Evolutionary conservation across 2,113 vertebrate genomes (phyloP).

Genomic region (Notechis scutatus): DNA sequence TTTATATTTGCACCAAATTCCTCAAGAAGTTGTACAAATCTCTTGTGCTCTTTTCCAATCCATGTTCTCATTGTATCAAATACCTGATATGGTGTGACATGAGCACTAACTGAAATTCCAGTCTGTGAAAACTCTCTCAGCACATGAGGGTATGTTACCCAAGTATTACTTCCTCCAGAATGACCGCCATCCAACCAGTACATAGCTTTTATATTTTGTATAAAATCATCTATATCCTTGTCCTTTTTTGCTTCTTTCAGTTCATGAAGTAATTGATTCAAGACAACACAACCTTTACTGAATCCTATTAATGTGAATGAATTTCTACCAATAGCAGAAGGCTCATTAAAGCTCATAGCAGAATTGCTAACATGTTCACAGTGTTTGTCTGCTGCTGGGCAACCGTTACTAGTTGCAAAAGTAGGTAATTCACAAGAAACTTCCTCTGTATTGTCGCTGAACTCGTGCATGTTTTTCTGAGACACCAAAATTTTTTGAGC

Average conservation of each 20-base stretch:
- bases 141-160: slow-evolving; percentile 84
- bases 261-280: slow-evolving; percentile 94
- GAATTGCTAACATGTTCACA: slow-evolving; percentile 57
- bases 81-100: slow-evolving; percentile 95
- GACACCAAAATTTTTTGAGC: slow-evolving; percentile 70
- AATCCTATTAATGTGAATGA: slow-evolving; percentile 89
- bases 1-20: slow-evolving; percentile 79
- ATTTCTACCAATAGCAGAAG: slow-evolving; percentile 60
- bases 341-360: slow-evolving; percentile 50
- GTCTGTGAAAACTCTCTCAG: slow-evolving; percentile 82
- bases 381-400: slow-evolving; percentile 62
- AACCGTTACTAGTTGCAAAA: slow-evolving; percentile 65
- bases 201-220: slow-evolving; percentile 79
- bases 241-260: slow-evolving; percentile 80
- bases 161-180: slow-evolving; percentile 91
- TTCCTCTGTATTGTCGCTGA: slow-evolving; percentile 61
- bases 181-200: slow-evolving; percentile 98
- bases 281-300: slow-evolving; percentile 97
- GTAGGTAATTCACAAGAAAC: slow-evolving; percentile 60
- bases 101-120: slow-evolving; percentile 82
- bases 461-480: slow-evolving; percentile 57
- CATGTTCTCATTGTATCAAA: slow-evolving; percentile 90
- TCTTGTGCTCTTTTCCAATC: slow-evolving; percentile 90
- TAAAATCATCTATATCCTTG: slow-evolving; percentile 75
- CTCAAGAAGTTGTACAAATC: slow-evolving; percentile 83